A percentile compares a stretch with the other conserved stretches of the same genome.
Conservation (phyloP, 30 jellyfish, hydroid and myxozoan species). For the Turritopsis rubra region DNA sequence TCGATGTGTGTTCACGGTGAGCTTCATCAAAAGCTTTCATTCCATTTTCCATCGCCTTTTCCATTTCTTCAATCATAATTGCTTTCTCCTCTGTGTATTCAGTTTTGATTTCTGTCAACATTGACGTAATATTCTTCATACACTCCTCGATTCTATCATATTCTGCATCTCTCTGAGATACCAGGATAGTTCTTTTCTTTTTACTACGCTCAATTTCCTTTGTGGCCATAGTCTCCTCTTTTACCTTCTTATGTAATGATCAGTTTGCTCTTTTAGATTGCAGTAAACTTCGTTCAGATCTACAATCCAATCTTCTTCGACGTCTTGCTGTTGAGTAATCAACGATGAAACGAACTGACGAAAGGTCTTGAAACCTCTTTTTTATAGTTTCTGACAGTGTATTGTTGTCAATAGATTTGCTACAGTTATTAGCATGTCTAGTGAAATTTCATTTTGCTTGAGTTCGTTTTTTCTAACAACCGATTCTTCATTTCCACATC, state of each 20-base stretch:
- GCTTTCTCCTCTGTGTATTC: background rate
- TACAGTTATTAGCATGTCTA: background rate
- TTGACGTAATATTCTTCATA: background rate
- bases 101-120: background rate
- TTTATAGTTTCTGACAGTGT: background rate
- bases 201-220: background rate
- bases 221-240: background rate
- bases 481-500: too few relatives aligned
- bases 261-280: background rate
- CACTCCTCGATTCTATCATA: background rate
- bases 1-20: background rate
- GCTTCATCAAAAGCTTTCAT: background rate
- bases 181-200: background rate
- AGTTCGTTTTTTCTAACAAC: background rate
- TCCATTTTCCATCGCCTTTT: background rate
- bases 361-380: background rate
- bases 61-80: background rate
- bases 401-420: background rate
- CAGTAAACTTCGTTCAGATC: background rate
- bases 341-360: background rate
- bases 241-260: background rate
- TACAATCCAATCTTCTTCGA: background rate
- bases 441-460: slow-evolving; percentile 1
- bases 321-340: background rate
- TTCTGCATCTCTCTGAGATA: background rate